Evolutionary conservation across 1,140 invertebrate genomes (phyloP), one percentile per base, ranked within the genome.

Genomic region (Hydropsyche tenuis): DNA sequence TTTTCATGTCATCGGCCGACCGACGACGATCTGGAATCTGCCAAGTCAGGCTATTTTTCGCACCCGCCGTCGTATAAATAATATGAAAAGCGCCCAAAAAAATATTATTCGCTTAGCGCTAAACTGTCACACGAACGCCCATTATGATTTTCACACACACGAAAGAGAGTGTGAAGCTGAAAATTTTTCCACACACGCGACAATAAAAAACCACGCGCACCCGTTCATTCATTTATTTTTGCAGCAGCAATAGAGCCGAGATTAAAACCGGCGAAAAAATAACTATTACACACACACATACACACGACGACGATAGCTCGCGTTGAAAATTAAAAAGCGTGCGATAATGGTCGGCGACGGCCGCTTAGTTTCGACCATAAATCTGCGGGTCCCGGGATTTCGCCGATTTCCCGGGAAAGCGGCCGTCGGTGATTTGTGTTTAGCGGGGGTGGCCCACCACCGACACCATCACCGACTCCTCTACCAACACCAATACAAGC

Each of bases 311-410:
- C 30, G 9, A 37, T 37, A 37, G 30, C 9, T 9, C 3, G 30
- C 30, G 30, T 37, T 37, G 30, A 37, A 73, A 73, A 73, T 73
- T 73, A 73, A 73, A 73, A 73, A 73, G 64, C 72, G 64, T 66
- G 30, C 27, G 63, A 73, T 73, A 73, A 73, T 73, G 62, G 42
- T 73, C 45, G 22, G 30, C 62, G 43, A 64, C 62, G 62, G 62
- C 4, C 71, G 64, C 64, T 66, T 72, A 72, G 72, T 30, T 65
- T 60, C 16, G 51, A 45, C 48, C 51, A 73, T 73, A 73, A 73
- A 68, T 73, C 53, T 68, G 73, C 5, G 18, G 6, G 66, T 48
- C 37, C 7, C 11, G 43, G 45, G 64, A 18, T 53, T 16, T 11
- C 48, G 72, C 12, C 45, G 27, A 42, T 22, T 64, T 64, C 48